A percentile compares a stretch with the other conserved stretches of the same genome.
Evolutionary conservation across 2,113 vertebrate species (phyloP).

Genomic region (Mustela nigripes): DNA sequence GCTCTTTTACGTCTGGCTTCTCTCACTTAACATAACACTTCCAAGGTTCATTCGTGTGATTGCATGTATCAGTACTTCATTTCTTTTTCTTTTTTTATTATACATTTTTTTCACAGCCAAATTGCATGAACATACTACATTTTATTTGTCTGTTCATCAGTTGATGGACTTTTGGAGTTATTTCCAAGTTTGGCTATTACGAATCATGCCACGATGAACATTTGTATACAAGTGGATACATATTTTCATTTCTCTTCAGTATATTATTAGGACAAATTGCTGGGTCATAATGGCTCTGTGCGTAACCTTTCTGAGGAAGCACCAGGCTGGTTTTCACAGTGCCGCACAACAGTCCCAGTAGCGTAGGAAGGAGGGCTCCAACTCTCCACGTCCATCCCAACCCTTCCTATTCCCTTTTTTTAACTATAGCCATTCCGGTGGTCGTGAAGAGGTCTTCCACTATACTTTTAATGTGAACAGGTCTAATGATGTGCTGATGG

Average conservation of each 20-base stretch:
- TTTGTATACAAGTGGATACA: not conserved
- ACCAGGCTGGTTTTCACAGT: not conserved
- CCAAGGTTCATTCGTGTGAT: not conserved
- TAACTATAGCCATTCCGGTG: not conserved
- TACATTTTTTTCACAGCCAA: not conserved
- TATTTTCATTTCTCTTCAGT: not conserved
- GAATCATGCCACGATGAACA: not conserved
- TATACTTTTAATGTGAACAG: not conserved
- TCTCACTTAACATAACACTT: not conserved
- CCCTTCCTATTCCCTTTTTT: not conserved
- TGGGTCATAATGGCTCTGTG: not conserved
- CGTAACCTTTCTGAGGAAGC: not conserved
- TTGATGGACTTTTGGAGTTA: not conserved
- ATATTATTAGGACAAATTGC: not conserved
- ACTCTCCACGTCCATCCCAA: not conserved
- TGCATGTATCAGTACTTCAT: not conserved
- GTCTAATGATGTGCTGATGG: not conserved
- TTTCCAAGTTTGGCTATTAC: not conserved
- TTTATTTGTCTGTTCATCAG: not conserved
- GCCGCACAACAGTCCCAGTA: fast-evolving
- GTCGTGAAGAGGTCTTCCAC: no score
- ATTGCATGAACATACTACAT: not conserved
- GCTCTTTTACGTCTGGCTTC: not conserved
- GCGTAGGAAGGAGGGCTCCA: not conserved
- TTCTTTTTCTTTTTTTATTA: not conserved